Percentiles rank a stretch among this genome's conserved stretches.
Evolutionary conservation across 2,113 vertebrate species (phyloP).

Genomic region (Tinamus guttatus): DNA sequence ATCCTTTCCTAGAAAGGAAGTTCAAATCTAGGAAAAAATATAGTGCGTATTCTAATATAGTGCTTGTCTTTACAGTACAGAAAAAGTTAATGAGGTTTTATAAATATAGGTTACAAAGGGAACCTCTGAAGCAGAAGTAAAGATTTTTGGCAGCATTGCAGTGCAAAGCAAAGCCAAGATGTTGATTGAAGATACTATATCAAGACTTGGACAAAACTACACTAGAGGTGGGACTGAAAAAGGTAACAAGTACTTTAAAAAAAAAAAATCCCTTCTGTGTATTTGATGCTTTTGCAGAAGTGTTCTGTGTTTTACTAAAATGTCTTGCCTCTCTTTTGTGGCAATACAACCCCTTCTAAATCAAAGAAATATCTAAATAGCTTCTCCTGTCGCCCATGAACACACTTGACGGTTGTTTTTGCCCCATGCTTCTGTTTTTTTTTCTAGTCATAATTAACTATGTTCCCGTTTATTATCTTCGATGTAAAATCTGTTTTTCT

Average conservation of each 20-base stretch:
- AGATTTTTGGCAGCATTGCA: slow-evolving; percentile 83
- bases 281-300: not conserved
- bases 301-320: fast-evolving
- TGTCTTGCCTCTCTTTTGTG: not conserved
- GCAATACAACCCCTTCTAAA: not conserved
- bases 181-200: slow-evolving; percentile 84
- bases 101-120: slow-evolving; percentile 85
- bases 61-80: not conserved
- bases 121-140: slow-evolving; percentile 80
- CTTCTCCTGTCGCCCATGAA: not conserved
- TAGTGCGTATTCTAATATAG: not conserved
- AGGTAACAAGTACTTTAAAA: slow-evolving; percentile 64
- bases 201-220: slow-evolving; percentile 43
- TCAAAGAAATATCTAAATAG: not conserved
- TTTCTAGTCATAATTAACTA: not conserved
- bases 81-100: not conserved
- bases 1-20: not conserved
- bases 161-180: slow-evolving; percentile 88
- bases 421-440: not conserved
- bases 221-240: slow-evolving; percentile 21
- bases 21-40: not conserved
- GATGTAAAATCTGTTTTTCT: not conserved
- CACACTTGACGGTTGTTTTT: not conserved
- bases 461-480: not conserved
- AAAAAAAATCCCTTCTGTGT: not conserved